Base-by-base conservation (phyloP, 2,797 vertebrate genomes). In the Australoheros facetus region DNA sequence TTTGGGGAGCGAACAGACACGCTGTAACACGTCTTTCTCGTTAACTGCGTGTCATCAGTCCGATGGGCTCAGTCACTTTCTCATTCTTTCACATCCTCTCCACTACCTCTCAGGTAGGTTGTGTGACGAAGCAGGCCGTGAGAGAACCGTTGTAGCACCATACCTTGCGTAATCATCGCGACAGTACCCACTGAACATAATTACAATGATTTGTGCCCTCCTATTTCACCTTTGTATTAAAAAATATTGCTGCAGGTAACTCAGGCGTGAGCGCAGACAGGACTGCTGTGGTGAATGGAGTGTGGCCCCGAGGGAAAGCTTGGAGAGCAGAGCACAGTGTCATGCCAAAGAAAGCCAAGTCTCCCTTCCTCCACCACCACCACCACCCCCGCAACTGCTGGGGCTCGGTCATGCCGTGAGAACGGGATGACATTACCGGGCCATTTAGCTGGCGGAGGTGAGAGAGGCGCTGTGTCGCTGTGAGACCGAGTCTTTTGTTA, bases 131-230 rank as follows among this genome's bases (percentile, higher is more conserved):
- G 84, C 77, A 88, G 77, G 90, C 82, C 81, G 73, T 82, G 64
- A 82, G 80, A 85, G 89, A 90, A 84, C 87, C 85, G 82, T 91
- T 81, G 72, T 51, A 75, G 83, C 78, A 57, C 89, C 92, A 85
- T 91, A 90, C 91, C 94, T 92, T 93, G 92, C 87, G 90, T 94
- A 93, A 94, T 93, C 87, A 89, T 88, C 73, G 58, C 71, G 64
- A 88, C 84, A 89, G 89, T 91, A 90, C 81, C 88, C 84, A 77
- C 85, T 84, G 85, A 92, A 92, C 92, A 94, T 93, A 94, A 95
- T 95, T 93, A 93, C 90, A 89, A 92, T 95, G 94, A 95, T 94
- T 94, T 94, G 93, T 94, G 91, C 87, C 84, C 90, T 92, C 87
- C 92, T 85, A 88, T 94, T 92, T 92, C 84, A 84, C 89, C 89